Evolutionary conservation across 2,888 invertebrate species (phyloP), one percentile per base, ranked within the genome.

Genomic region (Oxyteleia sp.): DNA sequence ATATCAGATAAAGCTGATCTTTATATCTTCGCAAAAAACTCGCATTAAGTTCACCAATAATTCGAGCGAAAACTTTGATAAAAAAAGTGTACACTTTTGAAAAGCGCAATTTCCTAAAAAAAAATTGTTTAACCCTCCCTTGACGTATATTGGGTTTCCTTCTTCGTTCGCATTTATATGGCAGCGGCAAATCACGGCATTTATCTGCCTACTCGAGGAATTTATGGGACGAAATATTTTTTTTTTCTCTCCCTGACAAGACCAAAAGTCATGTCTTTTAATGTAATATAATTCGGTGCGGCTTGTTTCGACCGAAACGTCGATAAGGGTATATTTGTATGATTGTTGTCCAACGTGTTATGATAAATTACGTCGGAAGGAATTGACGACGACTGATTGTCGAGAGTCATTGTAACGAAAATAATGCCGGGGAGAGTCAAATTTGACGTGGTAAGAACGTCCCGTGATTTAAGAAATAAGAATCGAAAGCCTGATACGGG

Each of bases 111-210:
- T n/a, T n/a, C 41, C 51, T 66, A 26, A 11, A 35, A 53, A 66
- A 66, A 66, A 66, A 49, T 53, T 66, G 41, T 66, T 69, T 69
- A 57, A 69, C 69, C 57, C 57, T 57, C 69, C 16, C n/a, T 32
- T n/a, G n/a, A n/a, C 29, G 20, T 26, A 63, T 47, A 29, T 66
- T 57, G 47, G 45, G 23, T 18, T 29, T 53, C 11, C 13, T 68
- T 53, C 51, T 53, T 59, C 26, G 26, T 38, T 59, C 59, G 47
- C 38, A 23, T 59, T 59, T 59, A 59, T 71, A 59, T 8, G 26
- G 59, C 47, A 8, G 49, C 49, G 26, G 38, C 20, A 59, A 38
- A 71, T 71, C 59, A 49, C 15, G 20, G 47, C 69, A 69, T 69
- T 57, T 71, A 71, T 69, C 69, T 16, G 69, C 45, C 23, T 38